Evolutionary conservation across 2,888 invertebrate genomes (phyloP).

Genomic region (Acanthosepion pharaonis): DNA sequence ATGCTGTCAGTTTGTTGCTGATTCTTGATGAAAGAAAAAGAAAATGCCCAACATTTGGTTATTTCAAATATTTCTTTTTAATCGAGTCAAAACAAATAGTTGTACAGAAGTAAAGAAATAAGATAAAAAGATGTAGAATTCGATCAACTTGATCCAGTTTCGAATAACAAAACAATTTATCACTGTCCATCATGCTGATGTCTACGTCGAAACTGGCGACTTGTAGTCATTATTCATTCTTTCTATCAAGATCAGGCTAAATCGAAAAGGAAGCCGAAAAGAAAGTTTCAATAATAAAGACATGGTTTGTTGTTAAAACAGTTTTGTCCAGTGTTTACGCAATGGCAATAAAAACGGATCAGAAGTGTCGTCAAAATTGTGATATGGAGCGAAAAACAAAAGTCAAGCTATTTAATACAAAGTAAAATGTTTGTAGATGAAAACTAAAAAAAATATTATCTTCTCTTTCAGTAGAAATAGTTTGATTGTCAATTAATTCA

Average conservation of each 20-base stretch:
- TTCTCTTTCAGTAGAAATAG: neutral
- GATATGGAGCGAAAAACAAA: neutral
- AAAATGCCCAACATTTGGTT: neutral
- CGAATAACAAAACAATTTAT: neutral
- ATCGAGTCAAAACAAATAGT: neutral
- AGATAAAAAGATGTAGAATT: neutral
- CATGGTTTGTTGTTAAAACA: neutral
- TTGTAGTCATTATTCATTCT: neutral
- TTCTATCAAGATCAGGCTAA: neutral
- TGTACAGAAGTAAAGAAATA: neutral
- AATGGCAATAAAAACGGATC: neutral
- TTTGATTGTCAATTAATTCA: neutral
- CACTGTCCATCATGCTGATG: neutral
- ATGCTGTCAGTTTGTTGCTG: no score
- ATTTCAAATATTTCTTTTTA: neutral
- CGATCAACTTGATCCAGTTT: neutral
- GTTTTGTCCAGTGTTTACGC: neutral
- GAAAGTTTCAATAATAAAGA: neutral
- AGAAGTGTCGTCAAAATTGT: neutral
- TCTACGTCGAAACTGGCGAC: conserved; percentile 8
- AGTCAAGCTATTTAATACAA: neutral
- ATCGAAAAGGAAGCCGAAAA: neutral
- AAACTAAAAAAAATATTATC: neutral
- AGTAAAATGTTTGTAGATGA: no score
- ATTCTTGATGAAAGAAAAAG: no score